Evolutionary conservation across 2,797 vertebrate genomes (phyloP).

Genomic region (Falco cherrug): DNA sequence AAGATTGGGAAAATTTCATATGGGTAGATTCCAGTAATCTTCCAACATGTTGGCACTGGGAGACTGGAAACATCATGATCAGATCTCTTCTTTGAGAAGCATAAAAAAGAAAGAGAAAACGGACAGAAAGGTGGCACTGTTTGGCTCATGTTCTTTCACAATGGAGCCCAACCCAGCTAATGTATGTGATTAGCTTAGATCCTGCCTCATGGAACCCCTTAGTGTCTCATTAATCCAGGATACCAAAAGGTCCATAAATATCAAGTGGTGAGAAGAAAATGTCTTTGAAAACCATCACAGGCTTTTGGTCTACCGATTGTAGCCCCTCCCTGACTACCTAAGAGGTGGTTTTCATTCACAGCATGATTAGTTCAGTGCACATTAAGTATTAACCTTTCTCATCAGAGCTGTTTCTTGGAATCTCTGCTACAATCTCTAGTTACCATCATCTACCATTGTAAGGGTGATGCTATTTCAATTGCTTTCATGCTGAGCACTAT

Average conservation of each 20-base stretch:
- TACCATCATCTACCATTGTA: not conserved
- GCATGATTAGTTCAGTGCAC: not conserved
- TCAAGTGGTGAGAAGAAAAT: not conserved
- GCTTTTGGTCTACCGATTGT: not conserved
- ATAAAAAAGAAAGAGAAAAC: not conserved
- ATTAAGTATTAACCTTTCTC: not conserved
- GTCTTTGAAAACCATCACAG: not conserved
- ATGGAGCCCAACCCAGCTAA: not conserved
- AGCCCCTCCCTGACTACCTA: accelerated
- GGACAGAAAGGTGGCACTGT: not conserved
- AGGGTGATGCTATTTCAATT: not conserved
- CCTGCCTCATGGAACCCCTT: not conserved
- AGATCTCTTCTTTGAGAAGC: not conserved
- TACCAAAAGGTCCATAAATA: not conserved
- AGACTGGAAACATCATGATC: not conserved
- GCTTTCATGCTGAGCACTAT: not conserved
- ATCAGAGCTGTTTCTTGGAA: not conserved
- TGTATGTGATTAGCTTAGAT: not conserved
- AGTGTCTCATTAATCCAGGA: not conserved
- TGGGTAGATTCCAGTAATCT: not conserved
- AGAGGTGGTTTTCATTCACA: not conserved
- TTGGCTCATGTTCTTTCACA: not conserved
- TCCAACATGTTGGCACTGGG: accelerated
- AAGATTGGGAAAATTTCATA: not conserved
- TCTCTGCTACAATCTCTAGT: not conserved